Evolutionary conservation across 2,797 vertebrate genomes (phyloP), one percentile per base, ranked within the genome.

Genomic region (Epinephelus coioides): DNA sequence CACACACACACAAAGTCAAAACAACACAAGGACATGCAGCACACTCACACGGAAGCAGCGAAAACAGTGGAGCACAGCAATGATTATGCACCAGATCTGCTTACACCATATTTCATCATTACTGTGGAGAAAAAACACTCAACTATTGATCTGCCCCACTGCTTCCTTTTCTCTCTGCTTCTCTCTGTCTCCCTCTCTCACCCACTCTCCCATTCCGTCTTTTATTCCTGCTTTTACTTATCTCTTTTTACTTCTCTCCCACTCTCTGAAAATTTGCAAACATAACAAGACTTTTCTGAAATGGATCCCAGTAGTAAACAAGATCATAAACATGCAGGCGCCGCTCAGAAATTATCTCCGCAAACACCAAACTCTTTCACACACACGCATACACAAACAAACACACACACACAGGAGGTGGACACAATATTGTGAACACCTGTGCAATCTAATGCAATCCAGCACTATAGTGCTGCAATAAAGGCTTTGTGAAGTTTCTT

Each of bases 91-190:
- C 86, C 86, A 94, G 92, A 93, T 95, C 88, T 93, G 94, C 94
- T 96, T 96, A 95, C 95, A 95, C 89, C 87, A 91, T 90, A 94
- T 96, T 96, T 96, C 95, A 95, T 96, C 95, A 96, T 95, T 91
- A 94, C 93, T 91, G 87, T 87, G 90, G 88, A 92, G 87, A 88
- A 92, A 90, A 92, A 92, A 89, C 86, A 92, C 82, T 89, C 84
- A 80, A 89, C 90, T 94, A 94, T 94, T 94, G 94, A 95, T 94
- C 89, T 91, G 88, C 83, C 89, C 91, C 87, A 88, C 89, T 89
- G 82, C 87, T 87, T 89, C 79, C 84, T 76, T 86, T 80, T 82
- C 83, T 82, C 69, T 75, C 87, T 68, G 34, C 34, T 64, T 64
- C 79, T 76, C 81, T 46, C 71, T 34, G 34, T 34, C 34, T 34